Conservation (phyloP, 2,888 invertebrate species). For the Hirtodrosophila alboralis region DNA sequence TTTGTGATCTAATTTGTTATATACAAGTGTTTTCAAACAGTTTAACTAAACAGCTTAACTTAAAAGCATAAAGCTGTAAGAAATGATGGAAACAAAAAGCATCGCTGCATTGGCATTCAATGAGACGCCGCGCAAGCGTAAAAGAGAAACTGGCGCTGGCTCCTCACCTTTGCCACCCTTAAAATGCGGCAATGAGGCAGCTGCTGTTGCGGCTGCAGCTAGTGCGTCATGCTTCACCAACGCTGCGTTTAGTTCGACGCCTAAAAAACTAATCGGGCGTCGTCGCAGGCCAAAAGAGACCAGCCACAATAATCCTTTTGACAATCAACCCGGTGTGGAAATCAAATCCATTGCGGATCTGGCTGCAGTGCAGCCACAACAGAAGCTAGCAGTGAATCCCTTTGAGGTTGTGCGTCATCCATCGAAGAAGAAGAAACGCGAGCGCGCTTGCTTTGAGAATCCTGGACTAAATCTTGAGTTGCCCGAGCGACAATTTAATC, state of each 20-base stretch:
- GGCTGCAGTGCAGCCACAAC: slow-evolving; percentile 20
- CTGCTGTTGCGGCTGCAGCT: slow-evolving; percentile 26
- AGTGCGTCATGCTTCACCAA: slow-evolving; percentile 79
- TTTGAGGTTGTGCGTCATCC: slow-evolving; percentile 83
- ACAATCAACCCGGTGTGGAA: slow-evolving; percentile 72
- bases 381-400: slow-evolving; percentile 69
- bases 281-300: slow-evolving; percentile 62
- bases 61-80: background rate
- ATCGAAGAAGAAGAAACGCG: slow-evolving; percentile 82
- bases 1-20: background rate
- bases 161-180: slow-evolving; percentile 54
- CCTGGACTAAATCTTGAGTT: slow-evolving; percentile 82
- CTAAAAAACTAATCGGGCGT: slow-evolving; percentile 75
- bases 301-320: slow-evolving; percentile 49
- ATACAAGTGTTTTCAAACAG: background rate
- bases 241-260: slow-evolving; percentile 82
- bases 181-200: slow-evolving; percentile 19
- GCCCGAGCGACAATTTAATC: slow-evolving; percentile 83
- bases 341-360: slow-evolving; percentile 82
- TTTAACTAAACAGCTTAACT: background rate
- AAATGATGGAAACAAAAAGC: slow-evolving; percentile 71
- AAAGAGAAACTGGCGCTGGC: slow-evolving; percentile 71
- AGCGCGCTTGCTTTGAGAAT: slow-evolving; percentile 82
- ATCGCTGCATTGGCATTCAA: slow-evolving; percentile 55
- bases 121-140: slow-evolving; percentile 82